Base-by-base conservation (phyloP, 2,888 invertebrate species). In the Metellina segmentata region DNA sequence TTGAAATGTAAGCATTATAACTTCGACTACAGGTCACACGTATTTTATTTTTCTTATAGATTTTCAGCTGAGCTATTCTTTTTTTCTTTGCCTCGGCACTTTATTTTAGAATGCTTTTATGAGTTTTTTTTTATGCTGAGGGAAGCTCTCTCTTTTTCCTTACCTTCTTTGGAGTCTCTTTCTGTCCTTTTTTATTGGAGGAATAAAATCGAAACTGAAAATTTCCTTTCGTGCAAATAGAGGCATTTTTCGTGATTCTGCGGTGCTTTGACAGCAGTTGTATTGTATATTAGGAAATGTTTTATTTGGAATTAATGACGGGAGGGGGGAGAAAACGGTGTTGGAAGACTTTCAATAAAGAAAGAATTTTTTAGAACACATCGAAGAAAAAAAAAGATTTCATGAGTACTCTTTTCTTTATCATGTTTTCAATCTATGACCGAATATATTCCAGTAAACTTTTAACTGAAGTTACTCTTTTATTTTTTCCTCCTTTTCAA, bases 91-190 rank as follows among this genome's bases (percentile, higher is more conserved):
- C 11, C 49, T 7, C 16, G 53, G 20, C 19, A 19, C 82, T 82
- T 82, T 51, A 85, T 85, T 85, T 72, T 53, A 53, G 34, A 75
- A 61, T 48, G 75, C 85, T 75, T 85, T 75, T 75, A 85, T 53
- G 53, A 61, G 74, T 85, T 5, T 85, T 85, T n/a, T 52, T 85
- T 53, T 53, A 7, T 85, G 83, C 83, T 85, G 83, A 85, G 53
- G 61, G 20, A 74, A 48, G 74, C 83, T 53, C 7, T 53, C 53
- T 75, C 53, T 75, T 75, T 72, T 13, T 20, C n/a, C 69, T 7
- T 82, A 61, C 61, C 61, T 61, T 61, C 5, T 34, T 34, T 8
- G 61, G 11, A 16, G 11, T 61, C 9, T 16, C 61, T 61, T 61
- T 61, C 61, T 61, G 61, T 61, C 9, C 16, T 16, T 9, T 61